phyloP scores from a whole-genome alignment of 2,113 vertebrate genomes.

The Myxocyprinus asiaticus region DNA sequence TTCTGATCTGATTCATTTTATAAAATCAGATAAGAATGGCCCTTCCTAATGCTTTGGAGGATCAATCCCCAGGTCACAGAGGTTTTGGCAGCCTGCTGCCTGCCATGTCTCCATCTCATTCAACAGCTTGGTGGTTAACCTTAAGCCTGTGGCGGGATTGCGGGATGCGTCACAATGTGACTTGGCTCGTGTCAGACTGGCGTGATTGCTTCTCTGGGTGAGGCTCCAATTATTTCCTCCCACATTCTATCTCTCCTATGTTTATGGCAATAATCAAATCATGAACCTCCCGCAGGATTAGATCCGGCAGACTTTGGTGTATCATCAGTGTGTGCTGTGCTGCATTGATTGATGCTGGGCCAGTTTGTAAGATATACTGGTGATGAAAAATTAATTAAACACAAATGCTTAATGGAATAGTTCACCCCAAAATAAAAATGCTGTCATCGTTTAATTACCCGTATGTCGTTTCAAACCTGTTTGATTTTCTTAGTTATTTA shows the following conservation, averaged over 20 bases:
- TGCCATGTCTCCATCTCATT: slow-evolving; percentile 15
- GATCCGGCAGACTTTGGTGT: not conserved
- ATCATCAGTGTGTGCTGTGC: not conserved
- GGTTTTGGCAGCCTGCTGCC: not conserved
- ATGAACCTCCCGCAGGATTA: not conserved
- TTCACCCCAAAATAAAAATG: no score
- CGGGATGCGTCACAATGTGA: slow-evolving; percentile 31
- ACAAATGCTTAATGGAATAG: no score
- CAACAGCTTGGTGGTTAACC: slow-evolving; percentile 48
- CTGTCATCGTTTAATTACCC: no score
- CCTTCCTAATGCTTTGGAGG: not conserved
- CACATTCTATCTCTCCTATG: slow-evolving; percentile 15
- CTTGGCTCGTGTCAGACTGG: slow-evolving; percentile 43
- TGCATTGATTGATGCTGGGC: not conserved
- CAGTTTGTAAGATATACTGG: not conserved
- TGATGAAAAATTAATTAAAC: not conserved
- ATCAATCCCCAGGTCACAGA: not conserved
- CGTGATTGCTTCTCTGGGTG: not conserved
- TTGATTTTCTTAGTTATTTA: no score
- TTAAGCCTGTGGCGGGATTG: slow-evolving; percentile 42
- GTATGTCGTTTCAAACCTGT: no score
- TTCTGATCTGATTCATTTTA: not conserved
- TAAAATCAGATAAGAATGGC: not conserved
- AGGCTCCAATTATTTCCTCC: slow-evolving; percentile 9
- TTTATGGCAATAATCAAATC: not conserved